These are phyloP conservation scores for Empis livida DNA, from an alignment of 2,888 invertebrate species.

Conservation along the genomic window DNA sequence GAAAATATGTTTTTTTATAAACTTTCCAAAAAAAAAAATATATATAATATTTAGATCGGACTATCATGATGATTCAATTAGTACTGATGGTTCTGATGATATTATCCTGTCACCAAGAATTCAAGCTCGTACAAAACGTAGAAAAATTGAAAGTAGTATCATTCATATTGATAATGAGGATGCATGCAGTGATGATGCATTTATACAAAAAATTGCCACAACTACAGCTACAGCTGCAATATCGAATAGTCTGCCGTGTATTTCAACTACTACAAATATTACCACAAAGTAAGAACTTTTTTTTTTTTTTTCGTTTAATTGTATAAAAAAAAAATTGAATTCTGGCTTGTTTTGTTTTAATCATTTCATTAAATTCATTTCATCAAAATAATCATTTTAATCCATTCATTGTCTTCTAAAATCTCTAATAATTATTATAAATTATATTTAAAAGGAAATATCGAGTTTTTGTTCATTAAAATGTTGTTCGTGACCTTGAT, in stretches of 20 bases:
- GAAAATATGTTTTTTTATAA: neutral
- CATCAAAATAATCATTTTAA: no score
- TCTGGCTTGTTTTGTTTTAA: no score
- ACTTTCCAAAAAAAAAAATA: neutral
- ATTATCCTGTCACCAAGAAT: constrained; percentile 7
- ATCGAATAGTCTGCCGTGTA: neutral
- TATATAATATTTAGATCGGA: neutral
- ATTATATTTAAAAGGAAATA: no score
- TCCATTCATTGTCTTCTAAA: no score
- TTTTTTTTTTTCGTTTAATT: neutral
- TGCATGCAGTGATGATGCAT: constrained; percentile 36
- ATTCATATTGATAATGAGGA: constrained; percentile 34
- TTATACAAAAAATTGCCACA: constrained; percentile 27
- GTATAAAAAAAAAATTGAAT: neutral
- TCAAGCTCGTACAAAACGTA: constrained; percentile 22
- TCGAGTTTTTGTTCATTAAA: no score
- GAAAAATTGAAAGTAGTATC: constrained; percentile 23
- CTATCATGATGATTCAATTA: constrained; percentile 18
- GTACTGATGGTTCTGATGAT: constrained; percentile 21
- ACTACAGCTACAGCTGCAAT: constrained; percentile 11
- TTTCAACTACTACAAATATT: constrained; percentile 1
- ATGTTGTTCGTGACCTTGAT: no score
- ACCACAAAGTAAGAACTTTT: constrained; percentile 18
- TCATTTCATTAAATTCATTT: no score
- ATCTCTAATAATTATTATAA: no score